Conservation (phyloP, 2,888 invertebrate genomes). For the Osedax frankpressi region DNA sequence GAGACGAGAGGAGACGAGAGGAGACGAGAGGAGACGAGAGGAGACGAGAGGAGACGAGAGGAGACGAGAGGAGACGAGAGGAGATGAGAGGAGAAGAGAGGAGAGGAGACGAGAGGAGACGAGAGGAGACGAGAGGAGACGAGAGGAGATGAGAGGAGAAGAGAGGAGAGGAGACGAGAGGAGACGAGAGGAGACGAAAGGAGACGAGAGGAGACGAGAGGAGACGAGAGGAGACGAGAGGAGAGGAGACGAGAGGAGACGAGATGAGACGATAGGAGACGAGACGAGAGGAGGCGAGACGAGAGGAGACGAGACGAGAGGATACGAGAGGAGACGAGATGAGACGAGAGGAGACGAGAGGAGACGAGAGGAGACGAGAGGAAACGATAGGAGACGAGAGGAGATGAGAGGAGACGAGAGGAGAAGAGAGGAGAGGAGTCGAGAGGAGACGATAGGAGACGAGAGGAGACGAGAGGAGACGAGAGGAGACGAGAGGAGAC, state of each 20-base stretch:
- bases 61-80: constrained; percentile 4
- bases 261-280: constrained; percentile 1
- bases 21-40: constrained; percentile 4
- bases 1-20: constrained; percentile 4
- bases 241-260: constrained; percentile 4
- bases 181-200: constrained; percentile 2
- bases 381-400: constrained; percentile 1
- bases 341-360: constrained; percentile 4
- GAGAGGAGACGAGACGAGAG: constrained; percentile 4
- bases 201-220: constrained; percentile 4
- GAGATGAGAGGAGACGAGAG: constrained; percentile 2
- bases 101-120: constrained; percentile 4
- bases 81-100: constrained; percentile 1
- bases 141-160: neutral
- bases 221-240: constrained; percentile 4
- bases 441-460: constrained; percentile 2
- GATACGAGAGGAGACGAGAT: constrained; percentile 1
- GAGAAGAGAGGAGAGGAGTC: constrained; percentile 2
- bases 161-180: constrained; percentile 4
- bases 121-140: neutral
- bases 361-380: constrained; percentile 4
- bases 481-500: constrained; percentile 4
- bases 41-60: constrained; percentile 4
- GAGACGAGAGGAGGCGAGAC: constrained; percentile 2
- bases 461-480: constrained; percentile 4